A percentile compares a stretch with the other conserved stretches of the same genome.
Evolutionary conservation across 2,888 invertebrate genomes (phyloP).

Genomic region (Anticlea derivata): DNA sequence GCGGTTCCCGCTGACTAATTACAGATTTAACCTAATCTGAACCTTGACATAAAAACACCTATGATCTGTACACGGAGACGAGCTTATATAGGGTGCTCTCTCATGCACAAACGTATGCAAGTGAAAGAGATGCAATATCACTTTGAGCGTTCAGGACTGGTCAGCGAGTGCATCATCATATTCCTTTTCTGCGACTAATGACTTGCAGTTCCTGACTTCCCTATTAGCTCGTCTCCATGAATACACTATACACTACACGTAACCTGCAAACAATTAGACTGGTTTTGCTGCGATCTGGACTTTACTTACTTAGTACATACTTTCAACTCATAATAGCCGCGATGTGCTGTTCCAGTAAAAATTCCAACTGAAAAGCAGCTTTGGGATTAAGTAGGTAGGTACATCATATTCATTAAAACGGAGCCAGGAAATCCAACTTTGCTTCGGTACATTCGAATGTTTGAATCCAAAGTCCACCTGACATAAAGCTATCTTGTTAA

Average conservation of each 20-base stretch:
- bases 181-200: too few species aligned
- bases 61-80: too few species aligned
- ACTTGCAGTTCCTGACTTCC: too few species aligned
- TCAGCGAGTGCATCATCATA: too few species aligned
- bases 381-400: too few species aligned
- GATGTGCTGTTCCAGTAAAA: neutral
- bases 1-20: constrained; percentile 52
- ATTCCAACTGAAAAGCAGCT: constrained; percentile 9
- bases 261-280: too few species aligned
- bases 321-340: constrained; percentile 1
- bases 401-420: constrained; percentile 18
- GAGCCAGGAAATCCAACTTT: constrained; percentile 13
- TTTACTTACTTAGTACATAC: neutral
- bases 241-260: too few species aligned
- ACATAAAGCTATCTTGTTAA: constrained; percentile 24
- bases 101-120: too few species aligned
- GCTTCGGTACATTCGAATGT: constrained; percentile 15
- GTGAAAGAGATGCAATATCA: too few species aligned
- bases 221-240: too few species aligned
- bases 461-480: constrained; percentile 20
- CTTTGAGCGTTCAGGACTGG: too few species aligned
- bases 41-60: constrained; percentile 22
- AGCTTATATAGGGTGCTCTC: too few species aligned
- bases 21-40: constrained; percentile 45
- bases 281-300: neutral